These are phyloP conservation scores for Penaeus chinensis DNA, from an alignment of 1,140 invertebrate species.

Conservation along the genomic window DNA sequence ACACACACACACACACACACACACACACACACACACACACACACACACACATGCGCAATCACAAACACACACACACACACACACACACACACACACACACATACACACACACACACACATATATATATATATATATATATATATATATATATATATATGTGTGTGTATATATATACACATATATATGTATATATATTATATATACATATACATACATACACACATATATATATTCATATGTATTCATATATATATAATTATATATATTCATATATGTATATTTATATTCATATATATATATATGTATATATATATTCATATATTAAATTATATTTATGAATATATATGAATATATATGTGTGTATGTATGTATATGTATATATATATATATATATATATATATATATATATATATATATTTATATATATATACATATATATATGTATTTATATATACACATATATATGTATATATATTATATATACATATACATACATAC, in stretches of 20 bases:
- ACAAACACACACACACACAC: background rate
- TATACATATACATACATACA: background rate
- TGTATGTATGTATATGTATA: too few species aligned
- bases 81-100: background rate
- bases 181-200: background rate
- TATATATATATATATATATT: too few species aligned
- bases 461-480: too few species aligned
- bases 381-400: too few species aligned
- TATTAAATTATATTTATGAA: too few species aligned
- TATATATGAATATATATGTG: too few species aligned
- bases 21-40: background rate
- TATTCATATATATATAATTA: background rate
- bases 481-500: too few species aligned
- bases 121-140: constrained; percentile 26
- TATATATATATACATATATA: too few species aligned
- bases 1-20: too few species aligned
- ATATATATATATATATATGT: constrained; percentile 9
- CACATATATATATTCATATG: background rate
- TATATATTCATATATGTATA: background rate
- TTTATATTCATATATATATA: too few species aligned
- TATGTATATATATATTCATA: too few species aligned
- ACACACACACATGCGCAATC: background rate
- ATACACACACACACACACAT: background rate
- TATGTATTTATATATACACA: too few species aligned
- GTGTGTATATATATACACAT: constrained; percentile 23